Evolutionary conservation across 2,797 vertebrate species (phyloP).

Genomic region (Pagetopsis macropterus): DNA sequence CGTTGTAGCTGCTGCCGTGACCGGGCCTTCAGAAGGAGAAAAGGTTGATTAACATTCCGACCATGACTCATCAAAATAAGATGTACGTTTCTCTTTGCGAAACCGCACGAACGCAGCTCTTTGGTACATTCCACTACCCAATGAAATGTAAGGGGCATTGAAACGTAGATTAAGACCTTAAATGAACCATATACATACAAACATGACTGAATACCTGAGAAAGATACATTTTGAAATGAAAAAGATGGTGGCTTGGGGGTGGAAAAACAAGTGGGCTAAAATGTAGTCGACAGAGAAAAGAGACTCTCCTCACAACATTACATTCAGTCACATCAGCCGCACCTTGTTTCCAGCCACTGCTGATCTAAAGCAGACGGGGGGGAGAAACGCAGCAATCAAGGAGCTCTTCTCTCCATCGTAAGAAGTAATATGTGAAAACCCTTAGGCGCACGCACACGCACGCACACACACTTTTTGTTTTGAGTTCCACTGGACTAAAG

Average conservation of each 20-base stretch:
- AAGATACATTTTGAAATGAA: constrained; percentile 40
- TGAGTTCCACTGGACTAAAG: constrained; percentile 40
- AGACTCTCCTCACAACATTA: constrained; percentile 62
- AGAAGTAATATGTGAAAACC: constrained; percentile 55
- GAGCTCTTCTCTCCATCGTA: constrained; percentile 38
- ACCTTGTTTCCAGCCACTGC: constrained; percentile 56
- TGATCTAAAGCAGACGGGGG: constrained; percentile 47
- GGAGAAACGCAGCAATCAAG: constrained; percentile 48
- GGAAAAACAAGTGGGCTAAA: constrained; percentile 22
- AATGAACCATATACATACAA: constrained; percentile 18
- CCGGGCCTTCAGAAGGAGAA: constrained; percentile 10
- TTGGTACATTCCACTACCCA: constrained; percentile 60
- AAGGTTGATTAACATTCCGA: constrained; percentile 16
- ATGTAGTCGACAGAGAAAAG: constrained; percentile 47
- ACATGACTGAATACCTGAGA: constrained; percentile 74
- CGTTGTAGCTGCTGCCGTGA: neutral
- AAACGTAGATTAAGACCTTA: constrained; percentile 20
- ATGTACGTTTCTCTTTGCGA: constrained; percentile 3
- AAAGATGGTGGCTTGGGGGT: constrained; percentile 34
- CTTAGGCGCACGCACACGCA: constrained; percentile 23
- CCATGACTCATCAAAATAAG: constrained; percentile 3
- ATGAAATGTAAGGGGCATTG: constrained; percentile 31
- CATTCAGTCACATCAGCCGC: constrained; percentile 80
- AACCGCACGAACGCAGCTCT: constrained; percentile 45
- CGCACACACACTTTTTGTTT: constrained; percentile 7